Base-by-base conservation (phyloP, 2,888 invertebrate genomes). In the Hemistola chrysoprasaria region DNA sequence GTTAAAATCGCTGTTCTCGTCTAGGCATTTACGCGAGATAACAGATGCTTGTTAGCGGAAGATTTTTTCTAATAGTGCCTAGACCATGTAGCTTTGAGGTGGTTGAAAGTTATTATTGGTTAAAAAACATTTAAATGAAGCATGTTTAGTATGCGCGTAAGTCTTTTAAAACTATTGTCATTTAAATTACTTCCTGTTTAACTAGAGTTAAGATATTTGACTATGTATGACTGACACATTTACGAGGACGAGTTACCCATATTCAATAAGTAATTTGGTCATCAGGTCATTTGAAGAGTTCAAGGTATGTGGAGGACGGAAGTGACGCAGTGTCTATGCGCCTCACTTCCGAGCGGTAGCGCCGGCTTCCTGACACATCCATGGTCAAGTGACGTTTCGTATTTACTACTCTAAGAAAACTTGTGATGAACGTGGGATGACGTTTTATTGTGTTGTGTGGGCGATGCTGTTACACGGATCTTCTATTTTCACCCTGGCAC, bases 321-420 rank as follows among this genome's bases (percentile, higher is more conserved):
- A 81, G 66, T 77, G 72, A 69, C 73, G 72, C 56, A 48, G 53
- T 68, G 75, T 61, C 69, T 66, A n/a, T n/a, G 64, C 63, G 65
- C 58, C 44, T 36, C 54, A 58, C 73, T 86, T 86, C 85, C 84
- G 83, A 62, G 73, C 78, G 83, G 84, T 82, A 83, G 78, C 59
- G 57, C 43, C 51, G 56, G 67, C 71, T 83, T 84, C 82, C 84
- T 79, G 71, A 62, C 46, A 23, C 25, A 35, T 46, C 40, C 54
- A 75, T 77, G 80, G 80, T 62, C 77, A 65, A 47, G 40, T 47
- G 45, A 59, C 50, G 62, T 72, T 65, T 59, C 64, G 65, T 54
- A 50, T 59, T 56, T 38, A 50, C 45, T 28, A 36, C 43, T 16
- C 3, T 16, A 16, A 3, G 16, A 3, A 16, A 4, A 16, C 16